Conservation (phyloP, 2,113 vertebrate species). For the Phylloscopus trochilus region DNA sequence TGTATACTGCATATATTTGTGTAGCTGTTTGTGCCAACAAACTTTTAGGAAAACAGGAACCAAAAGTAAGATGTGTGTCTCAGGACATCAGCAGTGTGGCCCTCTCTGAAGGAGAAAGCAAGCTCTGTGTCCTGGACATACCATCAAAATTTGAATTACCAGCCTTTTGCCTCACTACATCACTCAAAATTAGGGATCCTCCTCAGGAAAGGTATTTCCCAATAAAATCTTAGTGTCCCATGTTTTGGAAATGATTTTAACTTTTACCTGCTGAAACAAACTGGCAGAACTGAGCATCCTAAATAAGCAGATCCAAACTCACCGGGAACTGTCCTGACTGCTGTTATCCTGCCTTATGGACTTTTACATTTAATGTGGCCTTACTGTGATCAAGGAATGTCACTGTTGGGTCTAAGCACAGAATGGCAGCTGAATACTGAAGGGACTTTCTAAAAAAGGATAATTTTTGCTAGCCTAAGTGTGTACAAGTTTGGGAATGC, state of each 20-base stretch:
- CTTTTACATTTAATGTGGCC: neutral
- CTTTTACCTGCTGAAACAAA: neutral
- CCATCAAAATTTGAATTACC: neutral
- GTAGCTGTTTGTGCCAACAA: neutral
- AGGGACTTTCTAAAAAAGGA: neutral
- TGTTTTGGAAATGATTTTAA: neutral
- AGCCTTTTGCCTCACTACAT: neutral
- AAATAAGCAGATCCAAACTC: neutral
- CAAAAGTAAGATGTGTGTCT: neutral
- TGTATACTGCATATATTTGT: neutral
- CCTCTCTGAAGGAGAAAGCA: neutral
- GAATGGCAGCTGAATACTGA: neutral
- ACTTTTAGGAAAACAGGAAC: neutral
- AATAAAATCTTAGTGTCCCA: neutral
- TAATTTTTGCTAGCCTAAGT: neutral
- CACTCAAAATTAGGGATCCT: neutral
- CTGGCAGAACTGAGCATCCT: neutral
- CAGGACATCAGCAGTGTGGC: neutral
- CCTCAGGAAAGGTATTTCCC: neutral
- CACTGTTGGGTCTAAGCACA: fast-evolving
- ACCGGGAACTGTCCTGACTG: neutral
- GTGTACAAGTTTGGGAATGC: neutral
- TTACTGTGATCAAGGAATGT: neutral
- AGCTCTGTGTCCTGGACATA: neutral
- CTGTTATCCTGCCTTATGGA: neutral